Percentiles rank a stretch among this genome's conserved stretches.
phyloP scores from a whole-genome alignment of 2,113 vertebrate species.

The Gadus macrocephalus region DNA sequence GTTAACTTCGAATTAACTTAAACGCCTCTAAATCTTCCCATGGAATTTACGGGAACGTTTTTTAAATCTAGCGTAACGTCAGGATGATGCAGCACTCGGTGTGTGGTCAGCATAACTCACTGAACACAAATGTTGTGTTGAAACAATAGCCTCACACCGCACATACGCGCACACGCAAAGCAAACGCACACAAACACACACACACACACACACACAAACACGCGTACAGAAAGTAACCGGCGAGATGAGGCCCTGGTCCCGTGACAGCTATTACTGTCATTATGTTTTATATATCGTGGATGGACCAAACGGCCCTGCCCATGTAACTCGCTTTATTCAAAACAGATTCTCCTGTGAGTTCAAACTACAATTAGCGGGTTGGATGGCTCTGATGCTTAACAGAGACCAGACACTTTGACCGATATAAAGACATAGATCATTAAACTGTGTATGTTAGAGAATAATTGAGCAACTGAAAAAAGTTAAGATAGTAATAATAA shows the following conservation, averaged over 20 bases:
- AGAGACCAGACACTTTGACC: not conserved
- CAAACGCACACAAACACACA: not conserved
- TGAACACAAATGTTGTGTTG: slow-evolving; percentile 3
- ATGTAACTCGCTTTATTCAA: slow-evolving; percentile 23
- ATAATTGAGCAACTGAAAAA: not conserved
- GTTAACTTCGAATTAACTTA: not conserved
- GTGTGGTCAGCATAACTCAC: not conserved
- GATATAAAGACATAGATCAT: not conserved
- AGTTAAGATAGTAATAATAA: too few species aligned
- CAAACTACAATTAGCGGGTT: not conserved
- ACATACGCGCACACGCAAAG: not conserved
- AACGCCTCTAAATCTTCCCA: not conserved
- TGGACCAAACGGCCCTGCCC: slow-evolving; percentile 41
- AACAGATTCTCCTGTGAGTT: slow-evolving; percentile 8
- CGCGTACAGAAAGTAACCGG: slow-evolving; percentile 31
- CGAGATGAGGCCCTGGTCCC: slow-evolving; percentile 30
- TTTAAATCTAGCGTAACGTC: not conserved
- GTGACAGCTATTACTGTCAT: slow-evolving; percentile 52
- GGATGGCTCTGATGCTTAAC: not conserved
- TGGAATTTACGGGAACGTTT: not conserved
- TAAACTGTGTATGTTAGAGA: not conserved
- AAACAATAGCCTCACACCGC: slow-evolving; percentile 6
- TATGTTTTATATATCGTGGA: slow-evolving; percentile 27
- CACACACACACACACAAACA: not conserved
- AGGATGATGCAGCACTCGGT: not conserved